Percentiles rank a stretch among this genome's conserved stretches.
Evolutionary conservation across 2,113 vertebrate genomes (phyloP).

Genomic region (Apaloderma vittatum): DNA sequence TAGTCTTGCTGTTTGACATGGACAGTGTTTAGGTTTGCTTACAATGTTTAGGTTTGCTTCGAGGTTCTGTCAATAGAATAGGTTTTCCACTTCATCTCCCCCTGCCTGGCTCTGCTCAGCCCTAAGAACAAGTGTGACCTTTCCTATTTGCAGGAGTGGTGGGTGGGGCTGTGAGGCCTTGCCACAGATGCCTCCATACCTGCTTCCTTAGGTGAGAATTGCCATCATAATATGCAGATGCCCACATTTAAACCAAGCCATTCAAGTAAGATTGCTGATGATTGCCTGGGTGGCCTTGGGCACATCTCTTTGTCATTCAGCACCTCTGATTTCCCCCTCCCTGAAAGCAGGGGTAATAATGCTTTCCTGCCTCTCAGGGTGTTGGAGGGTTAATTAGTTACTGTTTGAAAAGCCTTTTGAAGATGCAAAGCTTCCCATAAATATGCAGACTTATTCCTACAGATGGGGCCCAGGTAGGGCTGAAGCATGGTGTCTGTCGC

Average conservation of each 20-base stretch:
- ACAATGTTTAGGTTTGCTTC: not conserved
- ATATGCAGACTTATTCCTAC: not conserved
- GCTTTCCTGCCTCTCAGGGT: conserved; percentile 1
- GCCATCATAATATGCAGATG: not conserved
- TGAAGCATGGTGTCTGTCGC: not conserved
- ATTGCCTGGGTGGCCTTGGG: conserved; percentile 50
- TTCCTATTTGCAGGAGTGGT: not conserved
- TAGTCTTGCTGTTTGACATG: not conserved
- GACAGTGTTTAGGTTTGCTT: not conserved
- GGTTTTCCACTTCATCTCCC: not conserved
- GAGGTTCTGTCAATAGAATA: not conserved
- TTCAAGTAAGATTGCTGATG: not conserved
- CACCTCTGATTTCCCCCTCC: conserved; percentile 37
- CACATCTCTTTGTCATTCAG: conserved; percentile 60
- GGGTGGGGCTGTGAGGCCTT: not conserved
- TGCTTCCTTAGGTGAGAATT: not conserved
- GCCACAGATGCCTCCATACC: not conserved
- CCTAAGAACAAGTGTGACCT: conserved; percentile 24
- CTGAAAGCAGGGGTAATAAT: conserved; percentile 15
- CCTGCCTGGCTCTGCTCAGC: not conserved
- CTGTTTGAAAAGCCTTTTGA: conserved; percentile 53
- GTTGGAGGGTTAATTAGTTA: conserved; percentile 41
- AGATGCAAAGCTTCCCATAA: conserved; percentile 28
- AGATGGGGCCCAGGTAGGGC: not conserved
- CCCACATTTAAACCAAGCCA: not conserved